These are phyloP conservation scores for Neoaliturus tenellus DNA, from an alignment of 2,888 invertebrate species.

Conservation along the genomic window DNA sequence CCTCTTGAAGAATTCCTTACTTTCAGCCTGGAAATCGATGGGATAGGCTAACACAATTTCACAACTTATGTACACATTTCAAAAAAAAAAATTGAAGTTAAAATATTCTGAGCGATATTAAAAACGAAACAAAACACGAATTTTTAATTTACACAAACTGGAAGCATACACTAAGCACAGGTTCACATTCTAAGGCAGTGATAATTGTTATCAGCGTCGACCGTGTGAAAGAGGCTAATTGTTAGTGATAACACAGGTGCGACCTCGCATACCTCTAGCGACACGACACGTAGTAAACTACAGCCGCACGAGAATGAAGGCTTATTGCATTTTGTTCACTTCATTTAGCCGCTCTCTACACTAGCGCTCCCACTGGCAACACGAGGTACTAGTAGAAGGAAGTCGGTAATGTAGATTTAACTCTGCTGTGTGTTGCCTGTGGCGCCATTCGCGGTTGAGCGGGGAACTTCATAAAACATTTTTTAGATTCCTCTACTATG, in stretches of 20 bases:
- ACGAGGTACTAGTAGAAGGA: neutral
- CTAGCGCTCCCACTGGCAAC: neutral
- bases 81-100: no score
- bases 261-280: neutral
- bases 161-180: neutral
- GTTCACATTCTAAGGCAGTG: neutral
- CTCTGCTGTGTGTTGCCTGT: neutral
- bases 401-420: neutral
- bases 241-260: neutral
- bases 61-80: no score
- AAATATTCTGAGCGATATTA: no score
- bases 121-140: no score
- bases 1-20: slow-evolving; percentile 36
- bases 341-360: neutral
- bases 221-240: neutral
- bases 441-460: neutral
- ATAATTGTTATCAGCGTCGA: slow-evolving; percentile 3
- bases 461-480: neutral
- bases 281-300: neutral
- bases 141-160: no score
- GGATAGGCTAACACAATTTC: no score
- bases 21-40: neutral
- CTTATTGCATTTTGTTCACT: neutral
- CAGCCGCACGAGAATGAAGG: neutral
- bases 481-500: no score